Evolutionary conservation across 1,140 invertebrate species (phyloP).

Genomic region (Drosophila mayri): DNA sequence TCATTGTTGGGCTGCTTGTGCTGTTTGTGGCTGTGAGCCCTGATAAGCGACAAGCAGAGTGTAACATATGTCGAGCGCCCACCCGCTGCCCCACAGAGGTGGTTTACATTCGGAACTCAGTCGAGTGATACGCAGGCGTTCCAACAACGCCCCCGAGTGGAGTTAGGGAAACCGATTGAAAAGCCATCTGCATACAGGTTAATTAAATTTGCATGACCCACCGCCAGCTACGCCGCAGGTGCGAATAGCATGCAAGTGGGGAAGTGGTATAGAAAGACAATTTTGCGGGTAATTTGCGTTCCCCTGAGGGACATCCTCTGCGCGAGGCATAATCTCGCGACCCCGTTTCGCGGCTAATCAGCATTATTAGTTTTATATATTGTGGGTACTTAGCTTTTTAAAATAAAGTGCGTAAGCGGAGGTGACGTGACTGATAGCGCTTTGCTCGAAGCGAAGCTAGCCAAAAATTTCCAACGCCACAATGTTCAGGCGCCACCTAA

Average conservation of each 20-base stretch:
- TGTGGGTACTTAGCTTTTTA: constrained; percentile 57
- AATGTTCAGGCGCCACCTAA: constrained; percentile 15
- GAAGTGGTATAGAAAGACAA: constrained; percentile 2
- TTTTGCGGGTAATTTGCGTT: constrained; percentile 73
- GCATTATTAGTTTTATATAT: constrained; percentile 58
- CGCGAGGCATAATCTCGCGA: constrained; percentile 65
- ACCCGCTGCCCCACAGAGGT: constrained; percentile 17
- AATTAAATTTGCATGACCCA: constrained; percentile 55
- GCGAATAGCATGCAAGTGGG: constrained; percentile 27
- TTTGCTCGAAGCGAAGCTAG: constrained; percentile 13
- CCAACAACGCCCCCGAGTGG: constrained; percentile 8
- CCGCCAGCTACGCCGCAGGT: constrained; percentile 13
- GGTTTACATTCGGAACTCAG: constrained; percentile 40
- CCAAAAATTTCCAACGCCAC: constrained; percentile 16
- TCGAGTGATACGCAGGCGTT: constrained; percentile 58
- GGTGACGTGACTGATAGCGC: constrained; percentile 42
- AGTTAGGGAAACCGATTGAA: constrained; percentile 60
- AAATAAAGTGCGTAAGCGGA: constrained; percentile 48
- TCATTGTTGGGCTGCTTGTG: constrained; percentile 27
- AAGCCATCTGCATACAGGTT: constrained; percentile 70
- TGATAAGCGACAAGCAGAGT: constrained; percentile 49
- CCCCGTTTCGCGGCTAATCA: constrained; percentile 70
- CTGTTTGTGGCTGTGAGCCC: constrained; percentile 50
- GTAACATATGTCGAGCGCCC: constrained; percentile 64
- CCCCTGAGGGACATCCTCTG: constrained; percentile 36